Evolutionary conservation across 2,888 invertebrate genomes (phyloP), one percentile per base, ranked within the genome.

Genomic region (Poecilus cupreus): DNA sequence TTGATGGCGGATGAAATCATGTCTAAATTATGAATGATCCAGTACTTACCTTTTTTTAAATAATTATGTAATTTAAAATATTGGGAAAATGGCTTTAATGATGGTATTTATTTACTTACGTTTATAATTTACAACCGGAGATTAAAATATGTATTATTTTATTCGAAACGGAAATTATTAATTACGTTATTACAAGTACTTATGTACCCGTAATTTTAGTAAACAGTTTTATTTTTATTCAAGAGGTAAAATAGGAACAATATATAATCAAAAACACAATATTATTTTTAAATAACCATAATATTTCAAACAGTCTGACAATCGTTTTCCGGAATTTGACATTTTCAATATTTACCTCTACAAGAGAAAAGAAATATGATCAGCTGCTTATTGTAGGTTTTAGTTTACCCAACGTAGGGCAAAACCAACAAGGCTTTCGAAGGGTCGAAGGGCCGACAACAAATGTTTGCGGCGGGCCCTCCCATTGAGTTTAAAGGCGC

Each of bases 281-380:
- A 20, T 54, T 8, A 11, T 54, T 54, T 11, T 22, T 49, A 11
- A 49, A 16, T 13, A 49, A n/a, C 11, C 6, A 5, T 11, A n/a
- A 60, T 54, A 60, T 60, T 60, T 60, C n/a, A 60, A 60, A 60
- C 6, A 60, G 60, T 60, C 60, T 8, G 16, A 11, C 60, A 60
- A 10, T 49, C 6, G 13, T 20, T 32, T 60, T 32, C 60, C 26
- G 26, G 60, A 60, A 60, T 32, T 60, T 60, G 60, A 60, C 60
- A 60, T 32, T 3, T 26, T 24, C 22, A 60, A 60, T 60, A 60
- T 60, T 60, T 60, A 60, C 60, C 32, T 60, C 26, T 60, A 5
- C 22, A 32, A 54, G 54, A 54, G 54, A 54, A 32, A 54, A 60
- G 60, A 60, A 60, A 60, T 60, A 60, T 60, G 60, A 60, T 60